Evolutionary conservation across 2,888 invertebrate species (phyloP).

Genomic region (Clostera curtula): DNA sequence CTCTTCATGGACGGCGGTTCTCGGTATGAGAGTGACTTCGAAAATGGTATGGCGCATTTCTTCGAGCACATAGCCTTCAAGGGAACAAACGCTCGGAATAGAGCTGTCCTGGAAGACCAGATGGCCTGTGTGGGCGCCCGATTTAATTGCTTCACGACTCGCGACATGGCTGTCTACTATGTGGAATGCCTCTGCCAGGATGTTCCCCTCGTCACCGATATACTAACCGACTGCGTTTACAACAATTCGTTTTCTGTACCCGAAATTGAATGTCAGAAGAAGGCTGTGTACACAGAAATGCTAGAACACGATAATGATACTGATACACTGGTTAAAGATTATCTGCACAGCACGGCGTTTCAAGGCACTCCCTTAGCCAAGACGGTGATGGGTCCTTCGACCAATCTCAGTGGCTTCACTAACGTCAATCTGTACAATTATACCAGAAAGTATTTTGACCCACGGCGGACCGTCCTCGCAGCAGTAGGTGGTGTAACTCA

Average conservation of each 20-base stretch:
- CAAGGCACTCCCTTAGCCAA: conserved; percentile 58
- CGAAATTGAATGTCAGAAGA: conserved; percentile 49
- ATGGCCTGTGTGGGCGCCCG: conserved; percentile 97
- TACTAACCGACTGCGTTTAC: conserved; percentile 94
- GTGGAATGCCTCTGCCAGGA: conserved; percentile 94
- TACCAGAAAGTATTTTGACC: conserved; percentile 88
- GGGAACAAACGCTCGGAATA: conserved; percentile 84
- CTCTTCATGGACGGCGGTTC: conserved; percentile 50
- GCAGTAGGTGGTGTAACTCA: conserved; percentile 95
- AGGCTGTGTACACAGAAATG: conserved; percentile 47
- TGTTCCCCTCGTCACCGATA: conserved; percentile 89
- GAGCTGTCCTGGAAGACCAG: conserved; percentile 89
- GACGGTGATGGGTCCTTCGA: conserved; percentile 76
- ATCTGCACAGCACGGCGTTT: conserved; percentile 57
- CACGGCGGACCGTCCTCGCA: conserved; percentile 91
- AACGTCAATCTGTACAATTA: conserved; percentile 83
- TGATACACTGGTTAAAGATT: conserved; percentile 45
- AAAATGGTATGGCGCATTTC: conserved; percentile 55
- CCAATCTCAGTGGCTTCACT: conserved; percentile 77
- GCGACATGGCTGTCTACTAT: conserved; percentile 97
- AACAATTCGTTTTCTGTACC: conserved; percentile 75
- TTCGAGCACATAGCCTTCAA: conserved; percentile 59
- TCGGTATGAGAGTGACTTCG: conserved; percentile 38
- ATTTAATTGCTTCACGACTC: conserved; percentile 94
- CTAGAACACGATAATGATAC: conserved; percentile 40